A percentile compares a stretch with the other conserved stretches of the same genome.
These are phyloP conservation scores for Scrobipalpa atriplicella DNA, from an alignment of 2,888 invertebrate genomes.

Conservation along the genomic window DNA sequence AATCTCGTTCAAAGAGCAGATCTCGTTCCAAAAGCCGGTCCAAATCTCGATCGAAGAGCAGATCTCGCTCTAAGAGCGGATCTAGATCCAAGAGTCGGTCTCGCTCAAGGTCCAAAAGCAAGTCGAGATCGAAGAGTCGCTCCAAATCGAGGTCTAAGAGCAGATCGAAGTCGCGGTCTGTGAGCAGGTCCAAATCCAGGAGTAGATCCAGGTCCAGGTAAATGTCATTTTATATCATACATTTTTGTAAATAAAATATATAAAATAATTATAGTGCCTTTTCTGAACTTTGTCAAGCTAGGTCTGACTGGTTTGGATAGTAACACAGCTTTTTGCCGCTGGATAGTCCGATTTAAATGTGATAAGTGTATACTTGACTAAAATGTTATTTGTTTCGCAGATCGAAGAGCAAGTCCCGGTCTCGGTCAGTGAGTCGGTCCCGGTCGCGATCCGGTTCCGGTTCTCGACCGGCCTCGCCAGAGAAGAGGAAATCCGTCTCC, in stretches of 20 bases:
- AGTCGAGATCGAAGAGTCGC: constrained; percentile 62
- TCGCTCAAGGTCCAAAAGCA: constrained; percentile 49
- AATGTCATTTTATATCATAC: background rate
- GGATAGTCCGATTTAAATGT: too few relatives aligned
- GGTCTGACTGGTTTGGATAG: too few relatives aligned
- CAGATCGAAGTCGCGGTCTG: constrained; percentile 57
- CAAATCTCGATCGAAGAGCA: constrained; percentile 50
- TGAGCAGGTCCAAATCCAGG: constrained; percentile 24
- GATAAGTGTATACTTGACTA: too few relatives aligned
- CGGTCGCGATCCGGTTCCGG: constrained; percentile 67
- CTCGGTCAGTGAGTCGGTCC: constrained; percentile 64
- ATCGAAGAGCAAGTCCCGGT: constrained; percentile 48
- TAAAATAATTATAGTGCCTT: background rate
- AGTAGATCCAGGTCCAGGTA: constrained; percentile 21
- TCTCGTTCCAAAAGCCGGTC: constrained; percentile 61
- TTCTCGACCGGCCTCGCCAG: constrained; percentile 80
- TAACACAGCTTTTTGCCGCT: too few relatives aligned
- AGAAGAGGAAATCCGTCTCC: constrained; percentile 83
- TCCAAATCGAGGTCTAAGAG: constrained; percentile 51
- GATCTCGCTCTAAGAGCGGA: constrained; percentile 47
- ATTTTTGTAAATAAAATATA: background rate
- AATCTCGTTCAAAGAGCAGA: constrained; percentile 51
- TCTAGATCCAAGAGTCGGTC: constrained; percentile 63
- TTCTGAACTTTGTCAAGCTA: too few relatives aligned
- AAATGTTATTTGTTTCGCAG: constrained; percentile 26